A percentile compares a stretch with the other conserved stretches of the same genome.
These are phyloP conservation scores for Rhea pennata DNA, from an alignment of 2,113 vertebrate species.

Conservation along the genomic window DNA sequence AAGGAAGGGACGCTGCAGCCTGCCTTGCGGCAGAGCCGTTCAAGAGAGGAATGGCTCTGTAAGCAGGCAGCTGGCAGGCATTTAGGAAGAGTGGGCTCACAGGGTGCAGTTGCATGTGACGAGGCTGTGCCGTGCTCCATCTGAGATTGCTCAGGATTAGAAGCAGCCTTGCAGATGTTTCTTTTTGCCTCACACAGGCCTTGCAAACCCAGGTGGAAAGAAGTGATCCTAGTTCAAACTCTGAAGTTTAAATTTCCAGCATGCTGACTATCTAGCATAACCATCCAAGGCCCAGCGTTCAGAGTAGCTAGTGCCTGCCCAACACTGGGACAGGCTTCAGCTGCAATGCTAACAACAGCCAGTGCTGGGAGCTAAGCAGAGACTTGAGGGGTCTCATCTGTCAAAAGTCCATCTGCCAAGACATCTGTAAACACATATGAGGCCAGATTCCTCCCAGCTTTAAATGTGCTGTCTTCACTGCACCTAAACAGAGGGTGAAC, in stretches of 20 bases:
- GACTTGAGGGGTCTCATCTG: constrained; percentile 38
- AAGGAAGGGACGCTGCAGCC: neutral
- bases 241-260: neutral
- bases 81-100: neutral
- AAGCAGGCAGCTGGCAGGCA: neutral
- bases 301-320: neutral
- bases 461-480: constrained; percentile 37
- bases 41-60: neutral
- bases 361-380: neutral
- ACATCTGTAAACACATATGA: constrained; percentile 42
- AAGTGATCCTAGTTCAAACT: neutral
- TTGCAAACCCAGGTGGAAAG: neutral
- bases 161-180: neutral
- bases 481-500: constrained; percentile 1
- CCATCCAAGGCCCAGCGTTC: neutral
- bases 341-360: neutral
- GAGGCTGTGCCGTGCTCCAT: neutral
- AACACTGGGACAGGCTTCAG: neutral
- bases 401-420: constrained; percentile 51
- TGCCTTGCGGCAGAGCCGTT: neutral
- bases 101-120: neutral
- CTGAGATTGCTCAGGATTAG: neutral
- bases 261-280: neutral
- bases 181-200: neutral
- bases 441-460: constrained; percentile 26